These are phyloP conservation scores for Mesaphorura yosii DNA, from an alignment of 1,140 invertebrate genomes.

Conservation along the genomic window DNA sequence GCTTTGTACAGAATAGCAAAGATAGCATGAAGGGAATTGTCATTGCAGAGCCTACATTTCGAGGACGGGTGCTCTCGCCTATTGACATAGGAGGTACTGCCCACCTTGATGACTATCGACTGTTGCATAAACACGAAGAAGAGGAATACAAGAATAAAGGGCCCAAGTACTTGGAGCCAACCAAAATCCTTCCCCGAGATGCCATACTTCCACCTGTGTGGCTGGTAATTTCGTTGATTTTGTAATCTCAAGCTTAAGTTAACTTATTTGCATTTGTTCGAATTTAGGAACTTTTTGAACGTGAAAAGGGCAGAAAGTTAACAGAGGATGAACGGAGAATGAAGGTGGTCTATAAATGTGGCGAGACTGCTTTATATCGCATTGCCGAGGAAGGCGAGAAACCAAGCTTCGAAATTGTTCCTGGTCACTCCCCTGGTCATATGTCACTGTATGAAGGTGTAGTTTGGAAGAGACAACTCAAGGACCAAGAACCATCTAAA, in stretches of 20 bases:
- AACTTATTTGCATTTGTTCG: neutral
- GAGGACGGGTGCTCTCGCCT: neutral
- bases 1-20: too few relatives aligned
- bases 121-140: conserved; percentile 20
- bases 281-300: conserved; percentile 6
- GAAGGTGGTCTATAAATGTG: conserved; percentile 4
- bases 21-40: conserved; percentile 11
- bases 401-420: conserved; percentile 4
- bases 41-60: conserved; percentile 7
- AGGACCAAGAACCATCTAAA: too few relatives aligned
- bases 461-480: too few relatives aligned
- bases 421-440: neutral
- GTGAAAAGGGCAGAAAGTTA: neutral
- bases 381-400: conserved; percentile 18
- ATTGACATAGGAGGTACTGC: conserved; percentile 12
- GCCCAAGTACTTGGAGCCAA: neutral
- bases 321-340: neutral
- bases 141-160: conserved; percentile 1
- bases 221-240: conserved; percentile 9
- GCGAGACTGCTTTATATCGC: neutral
- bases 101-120: conserved; percentile 11
- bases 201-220: conserved; percentile 14
- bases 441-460: neutral
- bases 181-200: conserved; percentile 7
- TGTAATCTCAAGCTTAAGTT: neutral